Conservation (phyloP, 2,888 invertebrate species). For the Suillia variegata region DNA sequence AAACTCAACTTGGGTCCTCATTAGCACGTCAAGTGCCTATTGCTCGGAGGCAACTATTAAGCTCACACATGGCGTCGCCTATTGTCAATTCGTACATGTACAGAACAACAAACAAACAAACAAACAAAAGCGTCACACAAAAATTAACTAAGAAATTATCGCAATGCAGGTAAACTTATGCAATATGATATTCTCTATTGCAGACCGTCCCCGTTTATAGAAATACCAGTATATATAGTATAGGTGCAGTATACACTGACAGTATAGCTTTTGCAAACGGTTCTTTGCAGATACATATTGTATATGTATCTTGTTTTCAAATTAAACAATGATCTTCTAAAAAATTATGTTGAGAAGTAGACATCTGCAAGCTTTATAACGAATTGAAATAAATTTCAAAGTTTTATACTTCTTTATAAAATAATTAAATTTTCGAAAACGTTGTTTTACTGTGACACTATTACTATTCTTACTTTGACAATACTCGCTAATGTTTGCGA, state of each 20-base stretch:
- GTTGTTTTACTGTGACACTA: background rate
- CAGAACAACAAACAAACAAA: background rate
- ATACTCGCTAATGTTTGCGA: slow-evolving; percentile 31
- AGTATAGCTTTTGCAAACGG: background rate
- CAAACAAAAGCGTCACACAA: slow-evolving; percentile 22
- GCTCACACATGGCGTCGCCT: slow-evolving; percentile 34
- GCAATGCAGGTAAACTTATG: slow-evolving; percentile 30
- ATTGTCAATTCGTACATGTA: background rate
- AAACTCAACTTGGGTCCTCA: slow-evolving; percentile 38
- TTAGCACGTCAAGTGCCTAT: slow-evolving; percentile 54
- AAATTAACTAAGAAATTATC: slow-evolving; percentile 20
- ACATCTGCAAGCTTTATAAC: too few species aligned
- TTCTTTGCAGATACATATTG: background rate
- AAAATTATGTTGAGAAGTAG: too few species aligned
- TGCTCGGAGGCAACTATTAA: slow-evolving; percentile 54
- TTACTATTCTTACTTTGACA: too few species aligned
- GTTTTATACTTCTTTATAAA: too few species aligned
- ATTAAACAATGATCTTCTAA: too few species aligned
- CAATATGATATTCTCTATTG: too few species aligned
- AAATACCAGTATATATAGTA: too few species aligned
- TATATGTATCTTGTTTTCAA: too few species aligned
- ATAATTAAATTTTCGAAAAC: background rate
- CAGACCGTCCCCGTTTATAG: too few species aligned
- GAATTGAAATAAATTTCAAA: too few species aligned
- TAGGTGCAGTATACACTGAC: too few species aligned